Percentiles rank a stretch among this genome's conserved stretches.
phyloP scores from a whole-genome alignment of 2,113 vertebrate genomes.

The Heteronetta atricapilla region DNA sequence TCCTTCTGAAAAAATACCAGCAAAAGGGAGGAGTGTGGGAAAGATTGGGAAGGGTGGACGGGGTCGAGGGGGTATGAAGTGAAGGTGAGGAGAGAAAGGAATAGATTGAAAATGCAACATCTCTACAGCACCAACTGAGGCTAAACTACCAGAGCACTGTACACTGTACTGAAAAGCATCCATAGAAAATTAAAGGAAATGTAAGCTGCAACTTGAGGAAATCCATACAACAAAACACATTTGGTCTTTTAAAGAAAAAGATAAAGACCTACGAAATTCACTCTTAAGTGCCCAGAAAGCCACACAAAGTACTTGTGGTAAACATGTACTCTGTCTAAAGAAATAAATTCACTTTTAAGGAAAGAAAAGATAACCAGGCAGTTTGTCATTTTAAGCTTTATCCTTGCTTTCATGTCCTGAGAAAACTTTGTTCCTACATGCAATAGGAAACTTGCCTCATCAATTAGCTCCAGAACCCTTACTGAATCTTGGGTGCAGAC shows the following conservation, averaged over 20 bases:
- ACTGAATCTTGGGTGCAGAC: neutral
- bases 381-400: neutral
- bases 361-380: neutral
- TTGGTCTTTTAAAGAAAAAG: neutral
- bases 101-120: neutral
- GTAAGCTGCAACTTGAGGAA: neutral
- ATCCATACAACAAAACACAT: neutral
- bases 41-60: neutral
- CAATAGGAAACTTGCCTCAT: neutral
- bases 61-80: no score
- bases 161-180: accelerated
- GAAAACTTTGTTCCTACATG: neutral
- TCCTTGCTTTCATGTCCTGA: neutral
- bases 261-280: neutral
- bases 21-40: neutral
- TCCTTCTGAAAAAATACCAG: neutral
- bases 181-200: neutral
- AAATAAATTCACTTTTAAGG: neutral
- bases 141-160: neutral
- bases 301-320: neutral
- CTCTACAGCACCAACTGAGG: neutral
- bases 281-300: neutral
- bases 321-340: neutral
- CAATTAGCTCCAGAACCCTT: neutral
- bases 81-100: neutral